Conservation (phyloP, 2,888 invertebrate species). For the Epicampocera succincta region DNA sequence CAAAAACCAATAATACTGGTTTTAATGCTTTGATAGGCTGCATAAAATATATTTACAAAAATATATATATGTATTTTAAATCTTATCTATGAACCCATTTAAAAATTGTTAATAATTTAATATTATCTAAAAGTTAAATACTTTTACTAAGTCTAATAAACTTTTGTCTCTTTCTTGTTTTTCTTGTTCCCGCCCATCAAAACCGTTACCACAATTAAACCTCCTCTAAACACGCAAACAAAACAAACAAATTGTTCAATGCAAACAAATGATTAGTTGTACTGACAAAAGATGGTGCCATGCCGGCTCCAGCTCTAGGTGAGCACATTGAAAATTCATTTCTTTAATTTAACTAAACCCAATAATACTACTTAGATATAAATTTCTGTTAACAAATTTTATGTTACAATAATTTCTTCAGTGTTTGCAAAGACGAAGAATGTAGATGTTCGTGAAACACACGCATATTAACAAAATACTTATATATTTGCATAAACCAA, state of each 20-base stretch:
- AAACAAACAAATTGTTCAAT: slow-evolving; percentile 35
- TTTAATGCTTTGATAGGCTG: no score
- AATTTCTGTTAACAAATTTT: slow-evolving; percentile 22
- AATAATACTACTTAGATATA: neutral
- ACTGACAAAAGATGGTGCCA: slow-evolving; percentile 82
- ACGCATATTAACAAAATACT: slow-evolving; percentile 3
- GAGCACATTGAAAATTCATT: slow-evolving; percentile 75
- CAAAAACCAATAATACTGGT: no score
- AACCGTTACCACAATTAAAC: slow-evolving; percentile 14
- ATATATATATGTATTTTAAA: no score
- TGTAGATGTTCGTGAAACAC: no score
- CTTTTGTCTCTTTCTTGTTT: slow-evolving; percentile 42
- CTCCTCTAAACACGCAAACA: slow-evolving; percentile 9
- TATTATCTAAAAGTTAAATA: neutral
- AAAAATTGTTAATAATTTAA: no score
- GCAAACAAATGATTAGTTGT: slow-evolving; percentile 74
- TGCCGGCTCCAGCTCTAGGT: slow-evolving; percentile 82
- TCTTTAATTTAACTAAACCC: slow-evolving; percentile 62
- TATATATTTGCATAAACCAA: slow-evolving; percentile 14
- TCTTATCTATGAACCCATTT: no score
- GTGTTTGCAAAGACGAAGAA: slow-evolving; percentile 18
- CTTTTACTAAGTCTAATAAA: slow-evolving; percentile 18
- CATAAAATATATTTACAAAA: no score
- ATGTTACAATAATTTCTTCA: slow-evolving; percentile 27
- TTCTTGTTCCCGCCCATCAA: neutral